Percentiles rank a stretch among this genome's conserved stretches.
Conservation (phyloP, 2,888 invertebrate species). For the Stenichneumon culpator region DNA sequence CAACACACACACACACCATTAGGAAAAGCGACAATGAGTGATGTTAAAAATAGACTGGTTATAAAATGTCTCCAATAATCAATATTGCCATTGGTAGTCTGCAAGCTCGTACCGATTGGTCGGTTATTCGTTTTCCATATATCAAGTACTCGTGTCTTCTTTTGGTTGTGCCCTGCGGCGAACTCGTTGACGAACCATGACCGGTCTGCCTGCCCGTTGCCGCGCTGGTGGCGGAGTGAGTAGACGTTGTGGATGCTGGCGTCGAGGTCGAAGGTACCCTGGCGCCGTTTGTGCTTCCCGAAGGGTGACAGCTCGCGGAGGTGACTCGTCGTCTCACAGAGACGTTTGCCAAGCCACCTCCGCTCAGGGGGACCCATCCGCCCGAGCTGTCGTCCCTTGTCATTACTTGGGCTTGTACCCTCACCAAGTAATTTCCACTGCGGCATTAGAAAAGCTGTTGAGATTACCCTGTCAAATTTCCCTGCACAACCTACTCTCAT, state of each 20-base stretch:
- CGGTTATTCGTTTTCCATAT: constrained; percentile 96
- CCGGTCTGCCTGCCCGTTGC: constrained; percentile 75
- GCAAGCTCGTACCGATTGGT: constrained; percentile 90
- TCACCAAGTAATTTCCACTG: constrained; percentile 96
- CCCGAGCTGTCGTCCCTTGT: constrained; percentile 98
- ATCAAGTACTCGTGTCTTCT: constrained; percentile 96
- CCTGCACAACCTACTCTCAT: not conserved
- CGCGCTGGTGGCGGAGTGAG: constrained; percentile 75
- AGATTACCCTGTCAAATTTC: not conserved
- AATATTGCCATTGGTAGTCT: constrained; percentile 25
- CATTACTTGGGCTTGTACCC: constrained; percentile 99
- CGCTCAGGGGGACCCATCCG: constrained; percentile 97
- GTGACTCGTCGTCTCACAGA: constrained; percentile 93
- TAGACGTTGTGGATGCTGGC: constrained; percentile 72
- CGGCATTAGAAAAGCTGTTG: constrained; percentile 78
- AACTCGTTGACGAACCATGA: constrained; percentile 80
- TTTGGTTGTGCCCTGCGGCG: constrained; percentile 86
- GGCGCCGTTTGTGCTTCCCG: constrained; percentile 76
- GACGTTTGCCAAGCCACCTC: constrained; percentile 97
- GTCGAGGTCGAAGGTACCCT: constrained; percentile 73
- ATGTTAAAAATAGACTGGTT: constrained; percentile 6
- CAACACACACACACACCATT: not conserved
- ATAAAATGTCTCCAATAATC: constrained; percentile 28
- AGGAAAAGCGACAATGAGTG: not conserved
- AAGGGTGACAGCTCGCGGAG: constrained; percentile 80